Evolutionary conservation across 2,797 vertebrate genomes (phyloP).

Genomic region (Leuciscus waleckii): DNA sequence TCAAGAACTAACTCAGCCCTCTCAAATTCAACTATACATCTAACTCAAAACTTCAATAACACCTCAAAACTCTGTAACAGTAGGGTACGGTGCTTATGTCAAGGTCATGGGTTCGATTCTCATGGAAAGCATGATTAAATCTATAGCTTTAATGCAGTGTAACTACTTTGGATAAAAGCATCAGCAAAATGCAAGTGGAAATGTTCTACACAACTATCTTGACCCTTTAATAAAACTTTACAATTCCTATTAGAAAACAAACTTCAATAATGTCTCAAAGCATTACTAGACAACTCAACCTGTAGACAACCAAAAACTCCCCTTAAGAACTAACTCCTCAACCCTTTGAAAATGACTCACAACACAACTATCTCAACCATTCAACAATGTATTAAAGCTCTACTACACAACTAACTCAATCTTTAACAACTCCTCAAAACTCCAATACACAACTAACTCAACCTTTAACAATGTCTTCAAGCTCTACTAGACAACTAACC

Average conservation of each 20-base stretch:
- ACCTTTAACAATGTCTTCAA: fast-evolving
- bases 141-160: not conserved
- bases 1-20: not conserved
- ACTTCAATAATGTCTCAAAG: not conserved
- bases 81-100: not conserved
- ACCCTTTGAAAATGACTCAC: not conserved
- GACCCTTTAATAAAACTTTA: not conserved
- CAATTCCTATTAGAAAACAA: not conserved
- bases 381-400: not conserved
- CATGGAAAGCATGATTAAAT: not conserved
- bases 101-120: not conserved
- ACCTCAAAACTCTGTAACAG: not conserved
- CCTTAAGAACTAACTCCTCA: not conserved
- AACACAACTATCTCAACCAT: not conserved
- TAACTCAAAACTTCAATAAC: not conserved
- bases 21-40: not conserved
- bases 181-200: not conserved
- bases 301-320: not conserved
- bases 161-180: not conserved
- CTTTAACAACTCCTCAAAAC: not conserved
- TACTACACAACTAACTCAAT: not conserved
- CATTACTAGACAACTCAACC: not conserved
- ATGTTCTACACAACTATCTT: not conserved
- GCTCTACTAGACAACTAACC: not conserved
- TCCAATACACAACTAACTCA: not conserved